These are phyloP conservation scores for Uria lomvia DNA, from an alignment of 2,113 vertebrate genomes.

Conservation along the genomic window DNA sequence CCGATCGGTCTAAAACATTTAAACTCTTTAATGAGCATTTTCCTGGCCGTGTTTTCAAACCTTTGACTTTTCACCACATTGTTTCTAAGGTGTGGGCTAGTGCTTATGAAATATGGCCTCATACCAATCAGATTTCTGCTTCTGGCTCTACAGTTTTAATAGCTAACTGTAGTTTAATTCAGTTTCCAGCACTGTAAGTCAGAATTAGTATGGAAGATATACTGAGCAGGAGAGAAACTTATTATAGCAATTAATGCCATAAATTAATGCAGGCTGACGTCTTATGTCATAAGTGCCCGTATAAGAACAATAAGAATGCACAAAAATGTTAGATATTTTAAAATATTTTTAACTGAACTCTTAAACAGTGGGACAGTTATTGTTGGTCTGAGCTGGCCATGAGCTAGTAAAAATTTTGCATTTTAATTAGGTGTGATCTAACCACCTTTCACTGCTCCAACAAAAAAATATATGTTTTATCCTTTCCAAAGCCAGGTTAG, in stretches of 20 bases:
- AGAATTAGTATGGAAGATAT: background rate
- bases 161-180: background rate
- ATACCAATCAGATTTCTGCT: background rate
- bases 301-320: background rate
- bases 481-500: conserved; percentile 17
- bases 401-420: conserved; percentile 8
- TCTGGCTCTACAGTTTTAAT: background rate
- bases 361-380: conserved; percentile 16
- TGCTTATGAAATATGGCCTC: background rate
- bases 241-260: background rate
- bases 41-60: background rate
- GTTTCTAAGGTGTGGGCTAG: background rate
- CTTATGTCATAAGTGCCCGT: background rate
- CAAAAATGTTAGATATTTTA: conserved; percentile 20
- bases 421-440: conserved; percentile 64
- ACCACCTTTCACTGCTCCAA: conserved; percentile 37
- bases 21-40: background rate
- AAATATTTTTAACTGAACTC: background rate
- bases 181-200: background rate
- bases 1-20: background rate
- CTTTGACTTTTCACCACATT: background rate
- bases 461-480: background rate
- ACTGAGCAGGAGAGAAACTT: background rate
- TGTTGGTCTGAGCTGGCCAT: background rate
- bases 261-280: background rate